Base-by-base conservation (phyloP, 2,113 vertebrate species). In the Etheostoma spectabile region DNA sequence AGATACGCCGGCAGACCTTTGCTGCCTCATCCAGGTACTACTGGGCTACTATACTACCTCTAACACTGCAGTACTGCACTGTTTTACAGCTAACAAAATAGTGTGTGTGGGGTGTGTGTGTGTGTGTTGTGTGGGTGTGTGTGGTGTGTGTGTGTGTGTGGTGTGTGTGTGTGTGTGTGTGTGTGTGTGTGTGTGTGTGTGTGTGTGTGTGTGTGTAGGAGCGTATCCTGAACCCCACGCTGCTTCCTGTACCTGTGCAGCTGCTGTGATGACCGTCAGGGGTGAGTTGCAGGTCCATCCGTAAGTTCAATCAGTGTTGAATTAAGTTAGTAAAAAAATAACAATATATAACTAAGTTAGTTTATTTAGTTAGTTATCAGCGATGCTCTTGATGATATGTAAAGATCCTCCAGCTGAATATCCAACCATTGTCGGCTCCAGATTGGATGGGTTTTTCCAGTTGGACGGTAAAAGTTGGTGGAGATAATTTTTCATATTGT, bases 211-310 rank as follows among this genome's bases (percentile, higher is more conserved):
- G 3, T 67, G 46, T 16, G 45, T 18, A 99, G 98, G 98, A 99
- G 57, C 96, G 96, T 1, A 97, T 99, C 83, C 90, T 99, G 69
- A 99, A 97, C 90, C 98, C 8, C 98, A 99, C 0, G 98, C 98
- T 11, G 98, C 98, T 6, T 99, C 98, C 2, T 99, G 98, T 65
- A 99, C 98, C 18, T 99, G 98, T 57, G 97, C 97, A 0, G 97
- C 98, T 99, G 98, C 94, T 99, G 98, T 3, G 98, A 99, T 0
- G 98, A 99, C 94, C 95, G 90, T 94, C 95, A 1, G 76, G 96
- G 94, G 97, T 99, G 89, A 97, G 98, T 84, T 15, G 51, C 22
- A 52, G 42, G 18, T 60, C 56, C 38, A 38, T 38, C 38, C 10
- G 35, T 38, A 38, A 38, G 35, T 38, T 38, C 35, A 38, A 2